Base-by-base conservation (phyloP, 2,797 vertebrate species). In the Catostomus latipinnis region DNA sequence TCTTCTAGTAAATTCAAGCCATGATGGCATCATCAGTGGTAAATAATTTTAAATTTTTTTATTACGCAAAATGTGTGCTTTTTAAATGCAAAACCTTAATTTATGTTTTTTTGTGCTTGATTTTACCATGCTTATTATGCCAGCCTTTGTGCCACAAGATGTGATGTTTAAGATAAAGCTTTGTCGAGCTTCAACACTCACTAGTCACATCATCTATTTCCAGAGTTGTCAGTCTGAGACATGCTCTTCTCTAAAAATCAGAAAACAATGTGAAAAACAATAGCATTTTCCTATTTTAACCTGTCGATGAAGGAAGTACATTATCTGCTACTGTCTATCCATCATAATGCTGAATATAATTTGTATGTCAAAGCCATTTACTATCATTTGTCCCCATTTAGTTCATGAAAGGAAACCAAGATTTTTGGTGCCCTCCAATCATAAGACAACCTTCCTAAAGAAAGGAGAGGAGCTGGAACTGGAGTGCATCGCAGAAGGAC, bases 401-500 rank as follows among this genome's bases (percentile, higher is more conserved):
- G 94, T 94, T 89, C 94, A 93, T 85, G 89, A 89, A 50, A 95
- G 95, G 84, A 94, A 86, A 72, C 96, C 98, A 62, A 93, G 86
- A 81, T 87, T 99, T 83, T 88, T 98, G 90, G 91, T 96, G 87
- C 96, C 97, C 87, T 93, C 96, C 89, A 95, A 94, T 89, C 93
- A 85, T 83, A 92, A 90, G 1, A 84, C 84, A 53, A 90, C 89
- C 74, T 90, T 90, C 82, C 88, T 96, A 83, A 88, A 97, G 87
- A 96, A 93, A 88, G 97, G 96, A 85, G 87, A 93, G 0, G 89
- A 91, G 8, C 92, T 99, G 76, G 85, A 94, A 61, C 93, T 99
- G 0, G 97, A 99, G 86, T 99, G 98, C 43, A 96, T 99, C 78
- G 94, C 97, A 13, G 93, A 95, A 85, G 98, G 97, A 90, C 91